Conservation (phyloP, 2,797 vertebrate genomes). For the Oryzias dopingdopingensis region DNA sequence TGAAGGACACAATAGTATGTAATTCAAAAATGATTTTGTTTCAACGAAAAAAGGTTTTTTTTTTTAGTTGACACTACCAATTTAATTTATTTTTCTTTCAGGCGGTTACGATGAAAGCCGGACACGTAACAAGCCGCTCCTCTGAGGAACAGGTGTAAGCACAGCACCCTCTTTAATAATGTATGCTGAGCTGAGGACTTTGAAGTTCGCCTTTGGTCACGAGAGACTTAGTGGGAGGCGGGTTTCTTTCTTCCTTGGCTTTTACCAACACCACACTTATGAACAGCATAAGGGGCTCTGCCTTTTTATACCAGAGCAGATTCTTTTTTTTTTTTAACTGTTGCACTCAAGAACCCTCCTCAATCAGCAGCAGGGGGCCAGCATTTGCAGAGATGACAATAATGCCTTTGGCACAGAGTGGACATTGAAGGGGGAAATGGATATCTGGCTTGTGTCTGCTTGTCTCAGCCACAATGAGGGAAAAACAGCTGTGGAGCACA, state of each 20-base stretch:
- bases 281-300: background rate
- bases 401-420: slow-evolving; percentile 52
- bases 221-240: slow-evolving; percentile 23
- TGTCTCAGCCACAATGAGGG: slow-evolving; percentile 31
- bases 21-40: no score
- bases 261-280: slow-evolving; percentile 8
- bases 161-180: slow-evolving; percentile 65
- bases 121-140: slow-evolving; percentile 34
- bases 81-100: slow-evolving; percentile 8
- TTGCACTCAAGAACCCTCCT: slow-evolving; percentile 18
- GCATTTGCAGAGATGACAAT: slow-evolving; percentile 65
- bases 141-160: slow-evolving; percentile 65
- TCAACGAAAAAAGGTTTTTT: background rate
- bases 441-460: slow-evolving; percentile 67
- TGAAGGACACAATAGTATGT: no score
- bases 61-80: background rate
- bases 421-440: slow-evolving; percentile 61
- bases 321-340: slow-evolving; percentile 4
- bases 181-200: slow-evolving; percentile 60
- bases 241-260: background rate
- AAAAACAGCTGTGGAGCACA: slow-evolving; percentile 56
- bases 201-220: slow-evolving; percentile 54
- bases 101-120: slow-evolving; percentile 42
- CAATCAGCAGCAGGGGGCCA: slow-evolving; percentile 46
- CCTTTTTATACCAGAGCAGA: no score